Percentiles rank a stretch among this genome's conserved stretches.
Conservation (phyloP, 2,888 invertebrate species). For the Vanessa cardui region DNA sequence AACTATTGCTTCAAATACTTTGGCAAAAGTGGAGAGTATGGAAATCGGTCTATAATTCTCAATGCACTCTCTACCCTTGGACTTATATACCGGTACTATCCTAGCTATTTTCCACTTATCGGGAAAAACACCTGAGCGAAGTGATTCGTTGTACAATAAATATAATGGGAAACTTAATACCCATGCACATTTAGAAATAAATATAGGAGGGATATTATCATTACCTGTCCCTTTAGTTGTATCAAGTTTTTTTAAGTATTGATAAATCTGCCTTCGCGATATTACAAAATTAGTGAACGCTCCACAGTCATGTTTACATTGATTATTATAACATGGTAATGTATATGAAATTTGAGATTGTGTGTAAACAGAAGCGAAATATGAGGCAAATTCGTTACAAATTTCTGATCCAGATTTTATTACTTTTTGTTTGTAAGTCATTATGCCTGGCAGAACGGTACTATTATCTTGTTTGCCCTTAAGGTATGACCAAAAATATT, state of each 20-base stretch:
- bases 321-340: slow-evolving; percentile 5
- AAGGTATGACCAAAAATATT: slow-evolving; percentile 3
- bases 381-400: slow-evolving; percentile 1
- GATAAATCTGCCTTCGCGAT: slow-evolving; percentile 6
- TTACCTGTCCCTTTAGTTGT: slow-evolving; percentile 3
- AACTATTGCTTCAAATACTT: slow-evolving; percentile 3
- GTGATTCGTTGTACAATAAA: slow-evolving; percentile 5
- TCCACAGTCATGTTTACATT: slow-evolving; percentile 4
- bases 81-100: background rate
- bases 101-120: slow-evolving; percentile 5
- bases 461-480: slow-evolving; percentile 3
- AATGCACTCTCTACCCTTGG: slow-evolving; percentile 1
- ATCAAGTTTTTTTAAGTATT: slow-evolving; percentile 4
- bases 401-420: background rate
- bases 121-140: slow-evolving; percentile 3
- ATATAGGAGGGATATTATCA: slow-evolving; percentile 5
- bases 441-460: background rate
- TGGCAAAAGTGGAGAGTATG: slow-evolving; percentile 1
- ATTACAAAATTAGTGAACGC: slow-evolving; percentile 5
- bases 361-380: slow-evolving; percentile 2
- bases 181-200: slow-evolving; percentile 6
- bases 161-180: slow-evolving; percentile 5
- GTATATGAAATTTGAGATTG: slow-evolving; percentile 5
- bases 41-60: slow-evolving; percentile 3
- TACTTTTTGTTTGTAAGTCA: slow-evolving; percentile 3